phyloP scores from a whole-genome alignment of 1,140 invertebrate species.

The Mylabris phalerata region DNA sequence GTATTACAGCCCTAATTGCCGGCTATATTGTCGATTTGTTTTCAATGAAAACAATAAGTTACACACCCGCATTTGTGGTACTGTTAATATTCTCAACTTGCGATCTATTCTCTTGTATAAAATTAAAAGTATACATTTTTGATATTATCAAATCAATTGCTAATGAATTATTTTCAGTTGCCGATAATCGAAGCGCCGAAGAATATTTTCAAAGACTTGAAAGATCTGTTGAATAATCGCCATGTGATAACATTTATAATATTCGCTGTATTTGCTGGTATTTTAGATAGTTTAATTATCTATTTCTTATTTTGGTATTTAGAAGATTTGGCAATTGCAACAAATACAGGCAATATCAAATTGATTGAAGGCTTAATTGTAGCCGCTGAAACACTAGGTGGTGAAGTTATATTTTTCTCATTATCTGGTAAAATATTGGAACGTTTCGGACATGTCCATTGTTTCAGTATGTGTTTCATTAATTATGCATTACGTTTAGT shows the following conservation, averaged over 20 bases:
- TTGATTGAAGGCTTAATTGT: conserved; percentile 67
- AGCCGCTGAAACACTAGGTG: conserved; percentile 64
- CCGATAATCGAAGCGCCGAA: conserved; percentile 56
- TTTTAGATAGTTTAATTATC: conserved; percentile 69
- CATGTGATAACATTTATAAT: conserved; percentile 58
- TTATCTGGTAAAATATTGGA: conserved; percentile 64
- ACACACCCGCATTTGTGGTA: conserved; percentile 62
- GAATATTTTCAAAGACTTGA: conserved; percentile 57
- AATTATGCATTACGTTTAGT: conserved; percentile 60
- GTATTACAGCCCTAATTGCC: conserved; percentile 57
- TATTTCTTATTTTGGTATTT: conserved; percentile 76
- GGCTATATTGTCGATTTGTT: conserved; percentile 56
- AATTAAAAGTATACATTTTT: conserved; percentile 46
- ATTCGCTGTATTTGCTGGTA: conserved; percentile 64
- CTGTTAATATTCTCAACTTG: conserved; percentile 53
- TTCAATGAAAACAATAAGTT: conserved; percentile 52
- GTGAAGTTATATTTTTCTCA: conserved; percentile 68
- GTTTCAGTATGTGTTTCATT: conserved; percentile 63
- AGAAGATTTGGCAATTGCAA: conserved; percentile 60
- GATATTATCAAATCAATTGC: not conserved
- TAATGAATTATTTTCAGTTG: conserved; percentile 46
- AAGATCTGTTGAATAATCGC: conserved; percentile 52
- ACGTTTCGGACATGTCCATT: conserved; percentile 62
- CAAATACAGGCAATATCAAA: conserved; percentile 60
- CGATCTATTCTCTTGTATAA: conserved; percentile 58